Conservation (phyloP, 2,113 vertebrate genomes). For the Spea bombifrons region DNA sequence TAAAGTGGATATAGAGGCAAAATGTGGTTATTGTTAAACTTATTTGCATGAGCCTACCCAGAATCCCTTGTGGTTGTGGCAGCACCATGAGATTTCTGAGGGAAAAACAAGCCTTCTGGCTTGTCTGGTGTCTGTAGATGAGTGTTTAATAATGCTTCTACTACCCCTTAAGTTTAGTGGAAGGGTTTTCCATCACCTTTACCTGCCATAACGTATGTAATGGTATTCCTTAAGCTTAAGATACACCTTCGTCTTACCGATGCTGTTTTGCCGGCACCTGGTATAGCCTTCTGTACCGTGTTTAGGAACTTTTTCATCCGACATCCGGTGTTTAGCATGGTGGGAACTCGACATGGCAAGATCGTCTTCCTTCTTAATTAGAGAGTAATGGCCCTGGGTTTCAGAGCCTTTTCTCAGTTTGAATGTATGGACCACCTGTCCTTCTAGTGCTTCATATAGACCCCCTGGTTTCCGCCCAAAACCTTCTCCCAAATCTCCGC, state of each 20-base stretch:
- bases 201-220: no score
- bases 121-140: no score
- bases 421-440: background rate
- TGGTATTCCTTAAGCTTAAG: no score
- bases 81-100: no score
- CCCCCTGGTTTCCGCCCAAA: conserved; percentile 61
- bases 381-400: conserved; percentile 31
- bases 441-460: conserved; percentile 50
- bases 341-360: conserved; percentile 38
- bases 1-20: no score
- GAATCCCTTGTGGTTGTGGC: no score
- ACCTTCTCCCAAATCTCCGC: conserved; percentile 83
- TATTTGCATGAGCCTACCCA: no score
- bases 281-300: conserved; percentile 31
- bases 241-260: conserved; percentile 60
- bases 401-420: conserved; percentile 53
- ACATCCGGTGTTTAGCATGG: conserved; percentile 50
- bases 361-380: conserved; percentile 49
- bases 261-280: conserved; percentile 41
- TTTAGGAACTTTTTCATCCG: conserved; percentile 30
- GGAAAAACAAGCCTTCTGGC: no score
- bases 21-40: no score
- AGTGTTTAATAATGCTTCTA: no score
- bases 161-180: no score
- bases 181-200: no score